Evolutionary conservation across 1,140 invertebrate genomes (phyloP), one percentile per base, ranked within the genome.

Genomic region (Hyles vespertilio): DNA sequence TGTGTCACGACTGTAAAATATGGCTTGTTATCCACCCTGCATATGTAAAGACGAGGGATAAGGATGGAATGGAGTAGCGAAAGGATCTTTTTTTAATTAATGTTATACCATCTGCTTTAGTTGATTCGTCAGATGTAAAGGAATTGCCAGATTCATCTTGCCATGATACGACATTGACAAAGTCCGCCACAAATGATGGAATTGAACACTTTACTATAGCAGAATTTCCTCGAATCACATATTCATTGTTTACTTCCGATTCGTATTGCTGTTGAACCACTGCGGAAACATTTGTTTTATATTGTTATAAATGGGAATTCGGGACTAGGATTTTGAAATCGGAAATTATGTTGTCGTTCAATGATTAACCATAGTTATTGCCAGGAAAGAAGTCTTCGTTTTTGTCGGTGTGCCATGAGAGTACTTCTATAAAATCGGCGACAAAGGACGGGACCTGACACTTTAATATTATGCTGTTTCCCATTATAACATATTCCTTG

Each of bases 361-460:
- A n/a, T 66, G 89, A 79, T 22, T 91, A 92, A 94, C 93, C 93
- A 74, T 92, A 92, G 86, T 92, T 90, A 78, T 91, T 79, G 90
- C 92, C 72, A 81, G 91, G 86, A 86, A 89, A 84, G 86, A 91
- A 90, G 91, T 87, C 94, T 69, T 93, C 91, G 60, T 94, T 93
- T 59, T 94, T 94, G 76, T 94, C 92, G 72, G 94, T 95, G 81
- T 97, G 94, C 97, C 97, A 98, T 50, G 94, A 93, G 34, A 95
- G 92, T 51, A 98, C 95, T 65, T 92, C 92, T 55, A 98, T 94
- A 84, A 97, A 98, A 88, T 98, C 96, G 36, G 95, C 95, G 50
- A 98, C 96, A 86, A 97, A 98, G 12, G 94, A 95, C 22, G 97
- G 97, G 69, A 98, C 96, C 79, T 95, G 94, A 90, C 97, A 98